These are phyloP conservation scores for Steatornis caripensis DNA, from an alignment of 2,113 vertebrate genomes.

Conservation along the genomic window DNA sequence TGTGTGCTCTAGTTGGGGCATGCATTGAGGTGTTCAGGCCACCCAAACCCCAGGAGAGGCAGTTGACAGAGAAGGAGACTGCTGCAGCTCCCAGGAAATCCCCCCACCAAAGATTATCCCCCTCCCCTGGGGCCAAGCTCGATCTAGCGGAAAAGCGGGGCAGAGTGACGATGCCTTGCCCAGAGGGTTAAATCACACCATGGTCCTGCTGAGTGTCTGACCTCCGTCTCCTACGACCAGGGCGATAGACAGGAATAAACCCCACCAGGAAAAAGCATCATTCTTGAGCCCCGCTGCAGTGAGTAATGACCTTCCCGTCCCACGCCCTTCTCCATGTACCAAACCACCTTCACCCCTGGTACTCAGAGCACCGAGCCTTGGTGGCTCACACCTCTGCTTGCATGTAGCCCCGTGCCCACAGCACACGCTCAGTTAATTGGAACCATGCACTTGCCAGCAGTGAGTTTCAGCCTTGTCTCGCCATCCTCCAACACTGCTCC, in stretches of 20 bases:
- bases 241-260: not conserved
- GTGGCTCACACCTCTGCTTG: not conserved
- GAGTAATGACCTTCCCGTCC: not conserved
- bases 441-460: not conserved
- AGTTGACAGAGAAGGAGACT: not conserved
- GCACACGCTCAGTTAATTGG: not conserved
- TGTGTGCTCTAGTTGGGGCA: not conserved
- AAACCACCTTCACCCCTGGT: not conserved
- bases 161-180: not conserved
- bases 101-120: not conserved
- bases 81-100: not conserved
- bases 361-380: not conserved
- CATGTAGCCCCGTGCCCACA: not conserved
- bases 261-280: not conserved
- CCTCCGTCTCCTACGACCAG: not conserved
- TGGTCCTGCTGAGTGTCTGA: not conserved
- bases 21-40: not conserved
- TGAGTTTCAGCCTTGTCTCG: not conserved
- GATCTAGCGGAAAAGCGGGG: not conserved
- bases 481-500: not conserved
- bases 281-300: not conserved
- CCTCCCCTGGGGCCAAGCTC: not conserved
- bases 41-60: not conserved
- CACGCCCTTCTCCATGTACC: not conserved
- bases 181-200: not conserved